Evolutionary conservation across 2,797 vertebrate genomes (phyloP), one percentile per base, ranked within the genome.

Genomic region (Argentina silus): DNA sequence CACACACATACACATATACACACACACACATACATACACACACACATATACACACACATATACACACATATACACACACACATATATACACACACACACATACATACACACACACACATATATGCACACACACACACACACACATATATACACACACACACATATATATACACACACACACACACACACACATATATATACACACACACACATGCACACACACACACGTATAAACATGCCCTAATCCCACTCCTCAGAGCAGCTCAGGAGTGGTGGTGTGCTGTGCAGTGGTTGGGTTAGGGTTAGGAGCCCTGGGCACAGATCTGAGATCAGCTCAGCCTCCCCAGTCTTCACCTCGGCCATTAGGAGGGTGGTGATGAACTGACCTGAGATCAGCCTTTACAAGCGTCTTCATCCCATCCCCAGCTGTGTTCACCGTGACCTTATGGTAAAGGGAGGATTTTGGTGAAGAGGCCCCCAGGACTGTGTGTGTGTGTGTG

Each of bases 211-310:
- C n/a, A n/a, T n/a, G n/a, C n/a, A n/a, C n/a, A n/a, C n/a, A n/a
- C n/a, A n/a, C n/a, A n/a, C n/a, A 78, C 83, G 81, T 3, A n/a
- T 77, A 77, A 82, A 78, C 81, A 69, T 6, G 76, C 67, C 50
- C 70, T 88, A 84, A 90, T 89, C 88, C 85, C 36, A 72, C 81
- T 86, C 81, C 83, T 81, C 75, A 83, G 86, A 56, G 15, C 68
- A 19, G 72, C 75, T 81, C 73, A 85, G 81, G 72, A 63, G 70
- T 63, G 14, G 79, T 47, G 51, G 42, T 57, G 64, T 61, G 64
- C 44, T 59, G n/a, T n/a, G n/a, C n/a, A n/a, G n/a, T n/a, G n/a
- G n/a, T 45, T 27, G 9, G 69, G 62, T 14, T 45, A 6, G 9
- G 63, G 43, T 50, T 36, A n/a, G n/a, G n/a, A n/a, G 44, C 67